A percentile compares a stretch with the other conserved stretches of the same genome.
phyloP scores from a whole-genome alignment of 2,888 invertebrate species.

The Formica aserva region DNA sequence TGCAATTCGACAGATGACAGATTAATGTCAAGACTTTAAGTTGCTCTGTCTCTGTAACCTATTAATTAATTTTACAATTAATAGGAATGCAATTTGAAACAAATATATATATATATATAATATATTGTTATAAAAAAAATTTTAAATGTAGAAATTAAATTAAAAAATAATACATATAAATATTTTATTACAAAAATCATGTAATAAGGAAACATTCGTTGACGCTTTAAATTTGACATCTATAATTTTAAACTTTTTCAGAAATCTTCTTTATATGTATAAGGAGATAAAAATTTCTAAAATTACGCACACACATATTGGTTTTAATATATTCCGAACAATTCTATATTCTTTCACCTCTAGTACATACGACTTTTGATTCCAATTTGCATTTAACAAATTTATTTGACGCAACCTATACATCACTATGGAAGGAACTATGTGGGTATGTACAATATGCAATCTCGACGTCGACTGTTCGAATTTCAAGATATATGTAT shows the following conservation, averaged over 20 bases:
- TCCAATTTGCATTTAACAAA: background rate
- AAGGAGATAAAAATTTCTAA: background rate
- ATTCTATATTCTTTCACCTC: background rate
- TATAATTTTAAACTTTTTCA: background rate
- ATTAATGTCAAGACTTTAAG: conserved; percentile 6
- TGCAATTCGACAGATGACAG: background rate
- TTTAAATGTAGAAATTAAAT: background rate
- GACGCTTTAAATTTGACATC: conserved; percentile 3
- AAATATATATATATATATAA: background rate
- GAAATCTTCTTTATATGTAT: background rate
- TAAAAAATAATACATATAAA: background rate
- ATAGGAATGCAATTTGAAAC: background rate
- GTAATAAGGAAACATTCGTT: background rate
- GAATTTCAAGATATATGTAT: background rate
- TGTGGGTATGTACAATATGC: background rate
- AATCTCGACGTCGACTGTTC: background rate
- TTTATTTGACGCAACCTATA: background rate
- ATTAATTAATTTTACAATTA: conserved; percentile 19
- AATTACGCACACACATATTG: background rate
- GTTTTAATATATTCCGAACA: background rate
- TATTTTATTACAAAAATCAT: background rate
- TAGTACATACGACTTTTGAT: background rate
- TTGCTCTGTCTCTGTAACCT: background rate
- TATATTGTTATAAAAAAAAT: background rate
- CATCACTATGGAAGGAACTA: no score